A percentile compares a stretch with the other conserved stretches of the same genome.
These are phyloP conservation scores for Engraulis encrasicolus DNA, from an alignment of 2,113 vertebrate species.

Conservation along the genomic window DNA sequence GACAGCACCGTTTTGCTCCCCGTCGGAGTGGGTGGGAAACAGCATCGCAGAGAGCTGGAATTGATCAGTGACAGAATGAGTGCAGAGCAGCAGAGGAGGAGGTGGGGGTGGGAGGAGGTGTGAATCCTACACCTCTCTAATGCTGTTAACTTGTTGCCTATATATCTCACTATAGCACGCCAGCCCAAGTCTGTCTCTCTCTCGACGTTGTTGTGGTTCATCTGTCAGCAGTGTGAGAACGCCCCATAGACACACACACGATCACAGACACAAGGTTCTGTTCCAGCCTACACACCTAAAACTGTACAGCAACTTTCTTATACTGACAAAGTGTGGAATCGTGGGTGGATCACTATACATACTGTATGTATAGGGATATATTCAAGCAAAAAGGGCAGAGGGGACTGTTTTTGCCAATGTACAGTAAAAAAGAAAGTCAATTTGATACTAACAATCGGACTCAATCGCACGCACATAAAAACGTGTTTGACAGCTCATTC, in stretches of 20 bases:
- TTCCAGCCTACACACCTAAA: neutral
- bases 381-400: too few species aligned
- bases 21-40: constrained; percentile 7
- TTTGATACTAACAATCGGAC: too few species aligned
- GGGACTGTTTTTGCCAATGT: too few species aligned
- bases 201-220: neutral
- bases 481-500: too few species aligned
- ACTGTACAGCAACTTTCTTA: neutral
- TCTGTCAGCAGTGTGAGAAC: neutral
- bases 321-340: neutral
- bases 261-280: neutral
- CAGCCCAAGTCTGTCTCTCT: neutral
- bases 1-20: constrained; percentile 7
- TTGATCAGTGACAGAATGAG: constrained; percentile 34
- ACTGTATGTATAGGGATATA: too few species aligned
- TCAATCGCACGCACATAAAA: too few species aligned
- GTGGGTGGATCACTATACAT: too few species aligned
- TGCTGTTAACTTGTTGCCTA: neutral
- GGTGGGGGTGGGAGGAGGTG: too few species aligned
- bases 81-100: neutral
- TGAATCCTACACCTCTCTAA: neutral
- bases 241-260: neutral
- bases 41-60: neutral
- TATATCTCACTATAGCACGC: neutral
- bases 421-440: too few species aligned